Conservation (phyloP, 2,797 vertebrate genomes). For the Podarcis lilfordi region DNA sequence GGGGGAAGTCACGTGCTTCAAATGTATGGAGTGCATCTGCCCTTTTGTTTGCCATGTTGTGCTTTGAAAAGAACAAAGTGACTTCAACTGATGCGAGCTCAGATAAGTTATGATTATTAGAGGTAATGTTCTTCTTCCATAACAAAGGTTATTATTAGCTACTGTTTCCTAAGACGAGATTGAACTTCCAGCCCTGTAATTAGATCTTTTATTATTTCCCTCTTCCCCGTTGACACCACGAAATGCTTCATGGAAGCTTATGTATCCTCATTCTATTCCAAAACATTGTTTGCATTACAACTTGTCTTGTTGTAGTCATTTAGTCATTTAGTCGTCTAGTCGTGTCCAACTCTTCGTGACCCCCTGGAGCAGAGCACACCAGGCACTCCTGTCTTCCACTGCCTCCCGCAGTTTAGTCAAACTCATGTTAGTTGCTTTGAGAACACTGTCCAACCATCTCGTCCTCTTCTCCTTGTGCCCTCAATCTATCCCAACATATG, state of each 20-base stretch:
- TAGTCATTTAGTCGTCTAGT: no score
- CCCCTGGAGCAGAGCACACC: no score
- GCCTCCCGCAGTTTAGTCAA: no score
- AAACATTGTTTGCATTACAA: not conserved
- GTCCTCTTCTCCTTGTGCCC: not conserved
- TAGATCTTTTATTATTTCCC: not conserved
- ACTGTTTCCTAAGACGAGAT: not conserved
- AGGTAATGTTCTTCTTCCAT: not conserved
- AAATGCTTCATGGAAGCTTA: not conserved
- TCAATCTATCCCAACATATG: no score
- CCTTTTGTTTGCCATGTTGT: slow-evolving; percentile 27
- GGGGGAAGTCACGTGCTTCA: no score
- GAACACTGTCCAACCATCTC: no score
- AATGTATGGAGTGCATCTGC: no score
- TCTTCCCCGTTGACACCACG: not conserved
- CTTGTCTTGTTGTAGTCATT: no score
- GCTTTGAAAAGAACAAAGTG: not conserved
- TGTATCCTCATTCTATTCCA: no score
- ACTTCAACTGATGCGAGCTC: not conserved
- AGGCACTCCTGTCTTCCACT: no score
- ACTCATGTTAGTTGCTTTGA: no score
- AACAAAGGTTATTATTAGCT: slow-evolving; percentile 2
- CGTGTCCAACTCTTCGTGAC: no score
- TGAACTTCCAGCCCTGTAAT: not conserved
- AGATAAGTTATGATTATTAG: not conserved